phyloP scores from a whole-genome alignment of 2,113 vertebrate genomes.

The Chroicocephalus ridibundus region DNA sequence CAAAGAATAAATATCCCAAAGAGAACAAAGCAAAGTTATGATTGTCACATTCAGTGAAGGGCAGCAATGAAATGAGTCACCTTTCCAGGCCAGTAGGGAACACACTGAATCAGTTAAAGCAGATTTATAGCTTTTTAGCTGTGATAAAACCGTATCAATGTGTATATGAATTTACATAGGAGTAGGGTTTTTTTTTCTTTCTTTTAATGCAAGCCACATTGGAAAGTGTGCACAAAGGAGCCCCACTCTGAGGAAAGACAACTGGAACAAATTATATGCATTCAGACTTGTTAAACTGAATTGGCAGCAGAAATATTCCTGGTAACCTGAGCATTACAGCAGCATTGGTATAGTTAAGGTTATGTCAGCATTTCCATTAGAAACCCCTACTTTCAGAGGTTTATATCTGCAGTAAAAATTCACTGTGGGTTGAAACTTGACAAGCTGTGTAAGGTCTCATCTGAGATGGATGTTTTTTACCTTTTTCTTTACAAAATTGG shows the following conservation, averaged over 20 bases:
- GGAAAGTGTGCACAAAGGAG: constrained; percentile 45
- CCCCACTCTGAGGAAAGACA: constrained; percentile 57
- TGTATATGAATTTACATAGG: constrained; percentile 52
- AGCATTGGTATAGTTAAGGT: constrained; percentile 57
- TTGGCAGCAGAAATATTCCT: constrained; percentile 73
- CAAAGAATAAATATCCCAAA: background rate
- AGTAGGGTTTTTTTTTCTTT: background rate
- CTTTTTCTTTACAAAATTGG: constrained; percentile 39
- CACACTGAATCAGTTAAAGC: constrained; percentile 47
- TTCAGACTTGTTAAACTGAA: constrained; percentile 76
- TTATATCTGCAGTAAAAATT: constrained; percentile 63
- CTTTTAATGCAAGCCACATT: constrained; percentile 75
- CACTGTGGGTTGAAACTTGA: constrained; percentile 56
- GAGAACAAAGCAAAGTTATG: background rate
- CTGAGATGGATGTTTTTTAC: constrained; percentile 17
- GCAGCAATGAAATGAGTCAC: constrained; percentile 14
- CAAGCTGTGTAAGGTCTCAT: constrained; percentile 50
- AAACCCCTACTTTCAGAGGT: constrained; percentile 44
- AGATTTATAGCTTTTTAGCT: constrained; percentile 42
- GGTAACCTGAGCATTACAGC: constrained; percentile 70
- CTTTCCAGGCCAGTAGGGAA: constrained; percentile 2
- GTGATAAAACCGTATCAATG: constrained; percentile 62
- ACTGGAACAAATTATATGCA: constrained; percentile 79
- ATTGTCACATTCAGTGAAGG: constrained; percentile 10
- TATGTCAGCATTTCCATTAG: constrained; percentile 66